Percentiles rank a stretch among this genome's conserved stretches.
Evolutionary conservation across 35 echinoderm and acorn worm species (phyloP).

Genomic region (Ophiothrix spiculata): DNA sequence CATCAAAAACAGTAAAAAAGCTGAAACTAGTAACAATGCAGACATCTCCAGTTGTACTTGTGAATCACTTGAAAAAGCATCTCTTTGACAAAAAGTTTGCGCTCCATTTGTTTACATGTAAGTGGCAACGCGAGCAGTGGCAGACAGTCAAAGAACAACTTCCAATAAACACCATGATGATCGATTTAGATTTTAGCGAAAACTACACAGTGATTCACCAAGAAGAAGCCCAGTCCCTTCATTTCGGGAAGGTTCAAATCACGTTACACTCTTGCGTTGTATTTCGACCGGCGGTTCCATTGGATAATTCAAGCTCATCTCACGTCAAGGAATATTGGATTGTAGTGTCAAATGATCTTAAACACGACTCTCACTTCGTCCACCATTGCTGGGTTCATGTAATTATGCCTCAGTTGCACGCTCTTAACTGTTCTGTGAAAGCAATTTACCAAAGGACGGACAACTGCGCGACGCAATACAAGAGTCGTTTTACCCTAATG

Average conservation of each 20-base stretch:
- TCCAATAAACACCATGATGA: background rate
- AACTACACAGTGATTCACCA: background rate
- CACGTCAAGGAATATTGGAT: background rate
- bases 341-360: background rate
- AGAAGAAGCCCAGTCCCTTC: background rate
- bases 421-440: background rate
- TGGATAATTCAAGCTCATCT: background rate
- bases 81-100: background rate
- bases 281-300: background rate
- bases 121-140: background rate
- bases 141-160: background rate
- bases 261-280: background rate
- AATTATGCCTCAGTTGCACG: background rate
- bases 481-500: background rate
- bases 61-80: too few relatives aligned
- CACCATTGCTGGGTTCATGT: background rate
- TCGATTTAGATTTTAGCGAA: background rate
- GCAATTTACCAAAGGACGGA: background rate
- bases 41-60: too few relatives aligned
- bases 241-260: background rate
- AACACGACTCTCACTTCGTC: background rate
- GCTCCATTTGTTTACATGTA: background rate
- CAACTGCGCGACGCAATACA: background rate
- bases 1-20: too few relatives aligned
- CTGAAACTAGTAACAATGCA: too few relatives aligned